These are phyloP conservation scores for Dasyornis broadbenti DNA, from an alignment of 2,113 vertebrate species.

Conservation along the genomic window DNA sequence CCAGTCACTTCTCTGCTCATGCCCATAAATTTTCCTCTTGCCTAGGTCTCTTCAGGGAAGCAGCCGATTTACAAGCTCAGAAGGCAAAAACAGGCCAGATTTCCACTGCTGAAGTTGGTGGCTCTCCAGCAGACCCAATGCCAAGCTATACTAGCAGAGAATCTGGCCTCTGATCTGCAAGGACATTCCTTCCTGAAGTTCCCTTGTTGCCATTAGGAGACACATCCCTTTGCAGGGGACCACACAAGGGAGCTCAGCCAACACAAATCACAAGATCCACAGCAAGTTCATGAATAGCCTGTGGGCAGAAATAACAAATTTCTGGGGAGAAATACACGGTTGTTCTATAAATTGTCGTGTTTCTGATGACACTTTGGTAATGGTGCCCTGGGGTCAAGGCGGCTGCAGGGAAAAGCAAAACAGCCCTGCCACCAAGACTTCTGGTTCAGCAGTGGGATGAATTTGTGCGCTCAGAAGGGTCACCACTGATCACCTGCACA, in stretches of 20 bases:
- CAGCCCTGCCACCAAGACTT: neutral
- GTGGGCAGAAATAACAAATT: neutral
- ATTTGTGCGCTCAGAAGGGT: neutral
- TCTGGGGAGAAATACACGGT: neutral
- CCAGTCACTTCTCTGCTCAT: neutral
- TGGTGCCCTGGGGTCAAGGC: neutral
- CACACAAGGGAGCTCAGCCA: neutral
- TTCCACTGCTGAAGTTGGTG: neutral
- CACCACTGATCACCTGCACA: neutral
- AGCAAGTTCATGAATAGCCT: neutral
- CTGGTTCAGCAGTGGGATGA: neutral
- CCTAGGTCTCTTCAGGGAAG: neutral
- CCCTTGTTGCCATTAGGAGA: neutral
- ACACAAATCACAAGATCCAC: neutral
- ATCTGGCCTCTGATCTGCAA: neutral
- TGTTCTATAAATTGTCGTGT: neutral
- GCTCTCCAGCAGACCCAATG: neutral
- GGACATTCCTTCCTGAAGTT: neutral
- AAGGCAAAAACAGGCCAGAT: neutral
- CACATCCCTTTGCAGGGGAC: neutral
- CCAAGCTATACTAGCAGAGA: neutral
- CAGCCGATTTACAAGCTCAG: neutral
- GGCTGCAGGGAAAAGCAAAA: neutral
- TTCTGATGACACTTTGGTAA: neutral
- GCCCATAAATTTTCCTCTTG: neutral